Percentiles rank a stretch among this genome's conserved stretches.
phyloP scores from a whole-genome alignment of 1,140 invertebrate genomes.

The Neodiprion lecontei region DNA sequence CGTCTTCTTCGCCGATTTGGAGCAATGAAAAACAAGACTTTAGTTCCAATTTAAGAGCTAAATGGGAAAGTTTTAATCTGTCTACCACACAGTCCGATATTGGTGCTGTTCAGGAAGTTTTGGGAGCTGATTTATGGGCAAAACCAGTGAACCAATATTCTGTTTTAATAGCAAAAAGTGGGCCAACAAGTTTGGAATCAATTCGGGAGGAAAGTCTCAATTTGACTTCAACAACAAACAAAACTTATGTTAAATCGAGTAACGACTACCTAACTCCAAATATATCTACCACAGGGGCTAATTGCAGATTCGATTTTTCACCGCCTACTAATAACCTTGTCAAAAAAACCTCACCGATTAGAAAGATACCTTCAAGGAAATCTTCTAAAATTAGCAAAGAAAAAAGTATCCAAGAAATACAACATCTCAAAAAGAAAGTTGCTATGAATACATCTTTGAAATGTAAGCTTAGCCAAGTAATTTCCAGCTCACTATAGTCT shows the following conservation, averaged over 20 bases:
- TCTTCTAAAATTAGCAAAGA: slow-evolving; percentile 43
- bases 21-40: slow-evolving; percentile 16
- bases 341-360: slow-evolving; percentile 3
- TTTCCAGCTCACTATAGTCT: slow-evolving; percentile 14
- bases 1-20: slow-evolving; percentile 29
- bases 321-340: slow-evolving; percentile 16
- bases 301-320: slow-evolving; percentile 16
- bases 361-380: slow-evolving; percentile 26
- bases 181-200: slow-evolving; percentile 17
- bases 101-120: slow-evolving; percentile 37
- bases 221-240: not conserved
- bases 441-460: slow-evolving; percentile 37
- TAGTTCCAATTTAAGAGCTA: slow-evolving; percentile 10
- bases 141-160: slow-evolving; percentile 26
- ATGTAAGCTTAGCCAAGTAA: slow-evolving; percentile 21
- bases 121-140: slow-evolving; percentile 49
- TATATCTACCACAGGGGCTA: not conserved
- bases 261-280: no score
- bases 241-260: not conserved
- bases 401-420: slow-evolving; percentile 24
- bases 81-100: slow-evolving; percentile 21
- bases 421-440: slow-evolving; percentile 37
- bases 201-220: slow-evolving; percentile 20
- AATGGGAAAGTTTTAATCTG: slow-evolving; percentile 10
- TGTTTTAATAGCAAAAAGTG: not conserved